A percentile compares a stretch with the other conserved stretches of the same genome.
Conservation (phyloP, 2,888 invertebrate species). For the Leptinotarsa juncta region DNA sequence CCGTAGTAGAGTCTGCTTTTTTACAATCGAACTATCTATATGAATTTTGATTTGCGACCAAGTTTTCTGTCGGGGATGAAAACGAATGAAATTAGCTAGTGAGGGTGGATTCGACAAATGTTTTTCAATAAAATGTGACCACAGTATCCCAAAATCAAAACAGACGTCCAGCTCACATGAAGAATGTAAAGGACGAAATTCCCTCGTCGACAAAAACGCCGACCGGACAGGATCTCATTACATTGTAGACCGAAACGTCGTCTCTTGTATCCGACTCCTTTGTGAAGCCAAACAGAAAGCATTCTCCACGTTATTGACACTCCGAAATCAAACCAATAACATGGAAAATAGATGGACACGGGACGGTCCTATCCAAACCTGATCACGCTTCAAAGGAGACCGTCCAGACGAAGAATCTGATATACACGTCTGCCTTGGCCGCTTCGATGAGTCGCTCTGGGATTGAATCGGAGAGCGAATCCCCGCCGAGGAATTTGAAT, state of each 20-base stretch:
- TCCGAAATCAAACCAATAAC: slow-evolving; percentile 64
- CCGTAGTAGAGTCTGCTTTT: no score
- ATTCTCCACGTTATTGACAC: slow-evolving; percentile 59
- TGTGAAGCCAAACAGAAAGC: slow-evolving; percentile 56
- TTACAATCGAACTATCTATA: no score
- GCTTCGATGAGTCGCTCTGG: slow-evolving; percentile 31
- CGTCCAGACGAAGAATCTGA: slow-evolving; percentile 34
- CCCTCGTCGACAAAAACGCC: slow-evolving; percentile 14
- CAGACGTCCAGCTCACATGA: neutral
- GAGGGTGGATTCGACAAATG: neutral
- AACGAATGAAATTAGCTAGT: no score
- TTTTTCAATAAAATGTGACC: neutral
- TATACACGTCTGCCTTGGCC: slow-evolving; percentile 31
- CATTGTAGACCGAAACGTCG: slow-evolving; percentile 53
- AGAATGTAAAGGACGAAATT: slow-evolving; percentile 22
- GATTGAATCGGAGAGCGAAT: slow-evolving; percentile 34
- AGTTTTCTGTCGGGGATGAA: no score
- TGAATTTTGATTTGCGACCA: no score
- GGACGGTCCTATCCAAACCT: slow-evolving; percentile 55
- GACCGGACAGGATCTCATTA: slow-evolving; percentile 48
- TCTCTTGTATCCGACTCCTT: slow-evolving; percentile 57
- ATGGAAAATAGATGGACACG: slow-evolving; percentile 65
- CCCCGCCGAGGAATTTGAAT: neutral
- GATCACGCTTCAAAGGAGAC: slow-evolving; percentile 58
- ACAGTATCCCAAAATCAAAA: neutral